phyloP scores from a whole-genome alignment of 1,140 invertebrate genomes.

The Hycleus cichorii region DNA sequence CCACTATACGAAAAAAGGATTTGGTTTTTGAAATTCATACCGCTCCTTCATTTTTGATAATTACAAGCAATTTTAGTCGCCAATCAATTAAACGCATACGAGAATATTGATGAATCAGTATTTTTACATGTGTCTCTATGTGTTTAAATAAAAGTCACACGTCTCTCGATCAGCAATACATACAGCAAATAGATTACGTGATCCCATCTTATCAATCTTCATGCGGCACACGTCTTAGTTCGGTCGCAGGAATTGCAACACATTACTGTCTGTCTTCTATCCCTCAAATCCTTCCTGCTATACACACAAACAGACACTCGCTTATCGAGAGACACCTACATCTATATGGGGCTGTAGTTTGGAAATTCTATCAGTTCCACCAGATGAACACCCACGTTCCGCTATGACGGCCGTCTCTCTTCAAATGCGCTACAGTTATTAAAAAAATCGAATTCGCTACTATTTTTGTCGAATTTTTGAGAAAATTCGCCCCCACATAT shows the following conservation, averaged over 20 bases:
- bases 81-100: not conserved
- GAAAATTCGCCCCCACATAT: too few relatives aligned
- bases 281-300: conserved; percentile 3
- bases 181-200: conserved; percentile 37
- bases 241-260: conserved; percentile 34
- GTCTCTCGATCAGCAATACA: conserved; percentile 21
- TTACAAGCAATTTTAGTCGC: not conserved
- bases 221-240: conserved; percentile 33
- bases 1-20: not conserved
- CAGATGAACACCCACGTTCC: conserved; percentile 19
- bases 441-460: too few relatives aligned
- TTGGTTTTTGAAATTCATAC: too few relatives aligned
- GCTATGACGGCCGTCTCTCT: not conserved
- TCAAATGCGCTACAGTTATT: too few relatives aligned
- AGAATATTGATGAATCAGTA: too few relatives aligned
- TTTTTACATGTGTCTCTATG: too few relatives aligned
- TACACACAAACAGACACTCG: too few relatives aligned
- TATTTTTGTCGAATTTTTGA: too few relatives aligned
- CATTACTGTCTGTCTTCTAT: conserved; percentile 22
- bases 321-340: too few relatives aligned
- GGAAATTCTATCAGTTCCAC: conserved; percentile 31
- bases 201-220: conserved; percentile 34
- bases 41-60: not conserved
- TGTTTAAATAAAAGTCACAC: conserved; percentile 30
- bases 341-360: not conserved